Conservation (phyloP, 2,113 vertebrate genomes). For the Laticauda laticaudata region DNA sequence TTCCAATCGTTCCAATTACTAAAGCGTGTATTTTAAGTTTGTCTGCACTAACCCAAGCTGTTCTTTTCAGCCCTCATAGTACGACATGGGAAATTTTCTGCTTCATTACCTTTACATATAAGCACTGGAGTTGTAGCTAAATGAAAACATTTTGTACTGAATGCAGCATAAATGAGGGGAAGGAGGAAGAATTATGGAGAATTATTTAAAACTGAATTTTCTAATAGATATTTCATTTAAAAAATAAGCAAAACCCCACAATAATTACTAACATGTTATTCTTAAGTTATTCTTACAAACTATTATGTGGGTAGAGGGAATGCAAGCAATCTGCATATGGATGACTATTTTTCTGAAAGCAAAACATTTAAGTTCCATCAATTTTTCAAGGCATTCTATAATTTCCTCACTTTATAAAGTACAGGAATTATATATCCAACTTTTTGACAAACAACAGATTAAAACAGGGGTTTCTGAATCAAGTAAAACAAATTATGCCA, state of each 20-base stretch:
- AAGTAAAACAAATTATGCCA: not conserved
- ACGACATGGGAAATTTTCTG: conserved; percentile 17
- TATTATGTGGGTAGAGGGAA: not conserved
- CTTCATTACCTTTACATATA: conserved; percentile 16
- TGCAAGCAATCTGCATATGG: not conserved
- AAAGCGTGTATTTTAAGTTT: conserved; percentile 20
- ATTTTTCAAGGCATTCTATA: not conserved
- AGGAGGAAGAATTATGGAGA: not conserved
- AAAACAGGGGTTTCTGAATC: not conserved
- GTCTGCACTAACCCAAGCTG: not conserved
- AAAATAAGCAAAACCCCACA: conserved; percentile 17
- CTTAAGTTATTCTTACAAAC: not conserved
- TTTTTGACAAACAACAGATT: not conserved
- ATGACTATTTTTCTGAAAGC: not conserved
- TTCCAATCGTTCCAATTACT: conserved; percentile 29
- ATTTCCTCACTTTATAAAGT: not conserved
- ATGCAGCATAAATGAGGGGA: conserved; percentile 7
- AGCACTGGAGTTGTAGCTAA: conserved; percentile 30
- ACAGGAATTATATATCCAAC: not conserved
- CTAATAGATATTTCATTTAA: not conserved
- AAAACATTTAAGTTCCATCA: not conserved
- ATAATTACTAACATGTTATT: conserved; percentile 22
- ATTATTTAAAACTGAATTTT: not conserved
- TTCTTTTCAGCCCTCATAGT: not conserved
- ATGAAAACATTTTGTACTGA: conserved; percentile 37